phyloP scores from a whole-genome alignment of 1,140 invertebrate genomes.

The Euschistus heros region DNA sequence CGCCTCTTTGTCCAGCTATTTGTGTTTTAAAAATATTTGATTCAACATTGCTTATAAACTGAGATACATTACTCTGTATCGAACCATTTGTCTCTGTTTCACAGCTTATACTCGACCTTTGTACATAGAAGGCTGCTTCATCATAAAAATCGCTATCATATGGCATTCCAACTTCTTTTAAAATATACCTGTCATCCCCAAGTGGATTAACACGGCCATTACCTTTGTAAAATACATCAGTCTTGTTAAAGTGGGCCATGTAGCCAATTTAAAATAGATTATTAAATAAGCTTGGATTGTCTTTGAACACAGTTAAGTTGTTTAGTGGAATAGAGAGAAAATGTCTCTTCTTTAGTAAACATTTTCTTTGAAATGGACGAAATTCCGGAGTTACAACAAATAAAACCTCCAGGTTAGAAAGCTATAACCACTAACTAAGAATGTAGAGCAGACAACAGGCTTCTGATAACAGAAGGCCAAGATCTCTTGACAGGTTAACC shows the following conservation, averaged over 20 bases:
- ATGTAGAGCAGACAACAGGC: no score
- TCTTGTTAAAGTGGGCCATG: not conserved
- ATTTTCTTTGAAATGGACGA: no score
- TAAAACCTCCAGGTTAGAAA: no score
- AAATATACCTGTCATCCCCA: slow-evolving; percentile 9
- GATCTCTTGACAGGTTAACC: no score
- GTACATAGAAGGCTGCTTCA: slow-evolving; percentile 9
- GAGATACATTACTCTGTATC: slow-evolving; percentile 1
- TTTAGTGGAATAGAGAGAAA: no score
- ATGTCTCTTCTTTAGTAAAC: no score
- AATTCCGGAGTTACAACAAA: no score
- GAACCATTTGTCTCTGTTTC: slow-evolving; percentile 8
- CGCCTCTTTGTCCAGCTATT: not conserved
- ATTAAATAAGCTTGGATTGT: no score
- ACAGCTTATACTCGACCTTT: slow-evolving; percentile 1
- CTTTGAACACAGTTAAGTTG: no score
- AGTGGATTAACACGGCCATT: slow-evolving; percentile 12
- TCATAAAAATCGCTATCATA: slow-evolving; percentile 3
- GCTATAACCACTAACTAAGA: no score
- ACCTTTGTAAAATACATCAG: slow-evolving; percentile 8
- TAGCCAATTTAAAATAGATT: not conserved
- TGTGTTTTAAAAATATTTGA: slow-evolving; percentile 4
- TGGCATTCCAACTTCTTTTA: not conserved
- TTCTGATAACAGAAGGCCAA: no score
- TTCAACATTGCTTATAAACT: slow-evolving; percentile 8